A percentile compares a stretch with the other conserved stretches of the same genome.
phyloP scores from a whole-genome alignment of 2,797 vertebrate genomes.

The Mastacembelus armatus region DNA sequence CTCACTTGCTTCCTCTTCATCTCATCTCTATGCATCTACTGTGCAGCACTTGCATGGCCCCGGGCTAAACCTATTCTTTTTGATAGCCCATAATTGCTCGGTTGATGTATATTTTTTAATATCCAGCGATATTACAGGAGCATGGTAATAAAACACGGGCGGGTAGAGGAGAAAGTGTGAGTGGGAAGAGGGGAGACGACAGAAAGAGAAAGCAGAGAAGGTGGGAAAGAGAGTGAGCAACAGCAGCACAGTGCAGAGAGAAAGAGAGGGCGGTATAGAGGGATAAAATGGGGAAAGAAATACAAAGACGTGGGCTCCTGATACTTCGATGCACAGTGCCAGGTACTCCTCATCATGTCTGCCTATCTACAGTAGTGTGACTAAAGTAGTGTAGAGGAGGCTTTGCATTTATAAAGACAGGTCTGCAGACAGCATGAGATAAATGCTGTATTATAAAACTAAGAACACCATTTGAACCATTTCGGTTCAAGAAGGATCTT shows the following conservation, averaged over 20 bases:
- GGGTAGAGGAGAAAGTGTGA: slow-evolving; percentile 59
- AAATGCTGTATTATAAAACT: slow-evolving; percentile 1
- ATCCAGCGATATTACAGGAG: slow-evolving; percentile 82
- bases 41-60: slow-evolving; percentile 64
- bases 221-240: slow-evolving; percentile 8
- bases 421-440: neutral
- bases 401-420: neutral
- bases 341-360: neutral
- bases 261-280: slow-evolving; percentile 4
- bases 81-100: slow-evolving; percentile 84
- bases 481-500: neutral
- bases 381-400: neutral
- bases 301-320: neutral
- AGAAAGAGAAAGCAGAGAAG: slow-evolving; percentile 30
- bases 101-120: slow-evolving; percentile 89
- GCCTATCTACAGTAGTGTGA: neutral
- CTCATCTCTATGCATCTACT: slow-evolving; percentile 69
- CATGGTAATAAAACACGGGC: slow-evolving; percentile 78
- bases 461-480: neutral
- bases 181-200: slow-evolving; percentile 45
- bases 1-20: slow-evolving; percentile 50
- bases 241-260: slow-evolving; percentile 21
- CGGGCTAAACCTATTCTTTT: slow-evolving; percentile 79
- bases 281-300: neutral
- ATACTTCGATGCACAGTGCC: neutral